These are phyloP conservation scores for Matsumyia berberina DNA, from an alignment of 2,888 invertebrate species.

Conservation along the genomic window DNA sequence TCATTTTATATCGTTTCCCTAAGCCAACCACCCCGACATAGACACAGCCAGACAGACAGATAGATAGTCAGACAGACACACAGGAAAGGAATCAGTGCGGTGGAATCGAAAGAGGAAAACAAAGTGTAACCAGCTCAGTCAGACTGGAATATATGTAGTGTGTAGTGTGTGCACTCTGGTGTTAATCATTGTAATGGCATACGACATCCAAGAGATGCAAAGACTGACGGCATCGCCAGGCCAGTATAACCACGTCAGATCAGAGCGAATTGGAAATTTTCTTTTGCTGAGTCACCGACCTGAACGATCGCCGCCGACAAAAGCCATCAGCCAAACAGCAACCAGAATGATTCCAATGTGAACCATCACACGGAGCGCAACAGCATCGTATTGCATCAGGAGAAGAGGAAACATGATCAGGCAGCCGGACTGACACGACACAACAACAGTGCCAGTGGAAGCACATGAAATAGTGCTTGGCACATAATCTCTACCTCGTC, in stretches of 20 bases:
- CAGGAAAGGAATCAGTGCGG: slow-evolving; percentile 37
- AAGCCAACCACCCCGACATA: slow-evolving; percentile 33
- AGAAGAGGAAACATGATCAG: slow-evolving; percentile 49
- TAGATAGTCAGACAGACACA: slow-evolving; percentile 29
- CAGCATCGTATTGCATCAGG: slow-evolving; percentile 52
- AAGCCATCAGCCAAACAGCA: not conserved
- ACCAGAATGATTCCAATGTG: slow-evolving; percentile 33
- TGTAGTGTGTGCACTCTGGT: slow-evolving; percentile 44
- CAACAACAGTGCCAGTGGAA: slow-evolving; percentile 12
- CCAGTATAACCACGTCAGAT: slow-evolving; percentile 44
- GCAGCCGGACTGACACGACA: not conserved
- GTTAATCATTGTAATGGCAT: slow-evolving; percentile 70
- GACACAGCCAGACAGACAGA: slow-evolving; percentile 40
- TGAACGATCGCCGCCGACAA: slow-evolving; percentile 15
- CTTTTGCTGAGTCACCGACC: slow-evolving; percentile 67
- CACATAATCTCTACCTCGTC: slow-evolving; percentile 30
- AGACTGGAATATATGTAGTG: slow-evolving; percentile 36
- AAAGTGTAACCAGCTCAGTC: slow-evolving; percentile 17
- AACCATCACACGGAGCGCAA: not conserved
- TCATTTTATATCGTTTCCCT: slow-evolving; percentile 55
- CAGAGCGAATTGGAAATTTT: slow-evolving; percentile 46
- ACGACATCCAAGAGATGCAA: slow-evolving; percentile 56
- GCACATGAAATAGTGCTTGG: slow-evolving; percentile 28
- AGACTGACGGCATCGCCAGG: slow-evolving; percentile 14
- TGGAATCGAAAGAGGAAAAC: slow-evolving; percentile 5